A percentile compares a stretch with the other conserved stretches of the same genome.
Evolutionary conservation across 2,888 invertebrate genomes (phyloP).

Genomic region (Xanthorhoe spadicearia): DNA sequence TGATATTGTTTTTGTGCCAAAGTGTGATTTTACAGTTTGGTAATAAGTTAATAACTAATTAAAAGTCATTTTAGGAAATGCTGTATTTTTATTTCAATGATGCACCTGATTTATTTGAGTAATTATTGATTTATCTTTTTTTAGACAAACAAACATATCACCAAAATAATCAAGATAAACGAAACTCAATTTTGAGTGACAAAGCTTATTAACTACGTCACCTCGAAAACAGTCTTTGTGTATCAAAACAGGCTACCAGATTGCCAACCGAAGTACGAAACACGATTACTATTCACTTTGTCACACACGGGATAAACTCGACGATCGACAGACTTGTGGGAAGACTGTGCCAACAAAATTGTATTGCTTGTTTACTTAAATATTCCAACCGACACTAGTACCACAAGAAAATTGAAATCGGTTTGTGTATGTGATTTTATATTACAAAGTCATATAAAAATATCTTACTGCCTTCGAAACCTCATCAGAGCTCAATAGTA

Average conservation of each 20-base stretch:
- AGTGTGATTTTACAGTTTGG: constrained; percentile 69
- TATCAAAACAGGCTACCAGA: constrained; percentile 24
- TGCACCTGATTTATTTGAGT: constrained; percentile 1
- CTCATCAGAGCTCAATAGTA: constrained; percentile 49
- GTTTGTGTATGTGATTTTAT: neutral
- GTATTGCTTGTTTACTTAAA: neutral
- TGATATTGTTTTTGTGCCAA: constrained; percentile 66
- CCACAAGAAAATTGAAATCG: neutral
- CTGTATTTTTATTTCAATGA: constrained; percentile 16
- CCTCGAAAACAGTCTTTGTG: constrained; percentile 10
- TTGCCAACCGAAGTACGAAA: constrained; percentile 33
- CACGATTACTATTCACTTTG: constrained; percentile 28
- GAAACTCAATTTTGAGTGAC: constrained; percentile 8
- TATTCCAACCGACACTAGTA: neutral
- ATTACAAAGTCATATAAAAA: neutral
- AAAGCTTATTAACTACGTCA: constrained; percentile 13
- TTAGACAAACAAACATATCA: neutral
- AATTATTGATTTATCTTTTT: neutral
- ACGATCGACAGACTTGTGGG: constrained; percentile 29
- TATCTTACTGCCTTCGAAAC: constrained; percentile 16
- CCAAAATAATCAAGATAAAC: neutral
- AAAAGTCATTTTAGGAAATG: constrained; percentile 59
- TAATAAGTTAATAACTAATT: constrained; percentile 60
- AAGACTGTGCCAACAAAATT: constrained; percentile 31
- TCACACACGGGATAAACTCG: constrained; percentile 21